Evolutionary conservation across 2,113 vertebrate genomes (phyloP), one percentile per base, ranked within the genome.

Genomic region (Taxidea taxus): DNA sequence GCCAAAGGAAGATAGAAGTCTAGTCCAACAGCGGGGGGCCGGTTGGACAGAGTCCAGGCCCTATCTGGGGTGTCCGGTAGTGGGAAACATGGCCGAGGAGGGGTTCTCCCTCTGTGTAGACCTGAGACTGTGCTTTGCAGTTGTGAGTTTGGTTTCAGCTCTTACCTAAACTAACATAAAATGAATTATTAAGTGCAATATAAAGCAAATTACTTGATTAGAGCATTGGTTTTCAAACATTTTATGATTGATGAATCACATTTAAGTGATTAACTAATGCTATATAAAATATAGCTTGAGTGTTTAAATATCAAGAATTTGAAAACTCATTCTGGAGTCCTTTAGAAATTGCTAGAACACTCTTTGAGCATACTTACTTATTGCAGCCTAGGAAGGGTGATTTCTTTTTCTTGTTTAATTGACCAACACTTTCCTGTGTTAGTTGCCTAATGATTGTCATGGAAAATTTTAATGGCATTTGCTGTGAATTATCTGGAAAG

Each of bases 241-340:
- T 58, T 58, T 83, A 93, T 78, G 42, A 68, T 72, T 49, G 89
- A 2, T 93, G 47, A 91, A 91, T 96, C 47, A 54, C 29, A 10
- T 84, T 54, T 78, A 91, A 74, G 8, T 96, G 62, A 95, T 83
- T 92, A 83, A 92, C 80, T 96, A 39, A 88, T 66, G 62, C 66
- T 95, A 86, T 86, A 31, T 58, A 66, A 85, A 62, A 2, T 66
- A 14, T 72, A 87, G 21, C 3, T 95, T 97, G 84, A 31, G n/a
- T 87, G 92, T 86, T 87, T 20, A 86, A 95, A 42, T 91, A 16
- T 42, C 44, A 60, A 3, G 80, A 80, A 75, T 89, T 91, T 85
- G 72, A 90, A 91, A 96, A 47, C 21, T 87, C 13, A 70, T 66
- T 90, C 23, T 91, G 20, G 51, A 86, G 58, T 25, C 27, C 20